These are phyloP conservation scores for Brachycybe producta DNA, from an alignment of 2,888 invertebrate species.

Conservation along the genomic window DNA sequence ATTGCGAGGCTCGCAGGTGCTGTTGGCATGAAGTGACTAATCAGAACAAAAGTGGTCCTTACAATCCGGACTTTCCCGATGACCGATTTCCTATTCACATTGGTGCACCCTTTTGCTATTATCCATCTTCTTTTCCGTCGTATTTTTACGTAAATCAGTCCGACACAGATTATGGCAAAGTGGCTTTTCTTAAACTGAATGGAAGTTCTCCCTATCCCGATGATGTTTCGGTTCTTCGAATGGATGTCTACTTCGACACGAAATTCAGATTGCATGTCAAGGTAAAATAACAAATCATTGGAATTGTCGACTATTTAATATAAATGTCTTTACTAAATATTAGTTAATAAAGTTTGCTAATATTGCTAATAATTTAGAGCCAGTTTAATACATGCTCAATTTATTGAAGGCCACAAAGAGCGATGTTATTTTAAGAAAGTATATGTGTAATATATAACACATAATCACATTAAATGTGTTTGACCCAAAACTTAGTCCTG, in stretches of 20 bases:
- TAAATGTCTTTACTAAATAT: too few species aligned
- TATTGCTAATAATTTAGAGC: too few species aligned
- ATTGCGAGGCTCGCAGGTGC: constrained; percentile 52
- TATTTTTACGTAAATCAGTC: constrained; percentile 50
- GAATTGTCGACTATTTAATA: too few species aligned
- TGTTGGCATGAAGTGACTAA: constrained; percentile 43
- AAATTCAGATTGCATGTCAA: constrained; percentile 51
- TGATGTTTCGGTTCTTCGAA: constrained; percentile 46
- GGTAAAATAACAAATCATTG: too few species aligned
- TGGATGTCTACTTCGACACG: constrained; percentile 50
- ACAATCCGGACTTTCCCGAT: constrained; percentile 9
- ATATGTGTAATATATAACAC: too few species aligned
- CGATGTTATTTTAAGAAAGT: too few species aligned
- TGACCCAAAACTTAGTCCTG: too few species aligned
- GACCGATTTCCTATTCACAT: constrained; percentile 15
- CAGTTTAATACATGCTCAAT: too few species aligned
- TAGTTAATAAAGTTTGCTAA: too few species aligned
- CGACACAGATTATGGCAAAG: constrained; percentile 44
- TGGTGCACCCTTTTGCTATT: constrained; percentile 58
- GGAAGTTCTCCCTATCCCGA: constrained; percentile 49
- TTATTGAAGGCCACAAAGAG: too few species aligned
- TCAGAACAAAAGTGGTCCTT: constrained; percentile 1
- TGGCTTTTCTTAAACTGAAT: constrained; percentile 38
- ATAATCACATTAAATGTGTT: too few species aligned
- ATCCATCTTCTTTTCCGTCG: constrained; percentile 49